phyloP scores from a whole-genome alignment of 2,888 invertebrate species.

The Leuctra nigra region DNA sequence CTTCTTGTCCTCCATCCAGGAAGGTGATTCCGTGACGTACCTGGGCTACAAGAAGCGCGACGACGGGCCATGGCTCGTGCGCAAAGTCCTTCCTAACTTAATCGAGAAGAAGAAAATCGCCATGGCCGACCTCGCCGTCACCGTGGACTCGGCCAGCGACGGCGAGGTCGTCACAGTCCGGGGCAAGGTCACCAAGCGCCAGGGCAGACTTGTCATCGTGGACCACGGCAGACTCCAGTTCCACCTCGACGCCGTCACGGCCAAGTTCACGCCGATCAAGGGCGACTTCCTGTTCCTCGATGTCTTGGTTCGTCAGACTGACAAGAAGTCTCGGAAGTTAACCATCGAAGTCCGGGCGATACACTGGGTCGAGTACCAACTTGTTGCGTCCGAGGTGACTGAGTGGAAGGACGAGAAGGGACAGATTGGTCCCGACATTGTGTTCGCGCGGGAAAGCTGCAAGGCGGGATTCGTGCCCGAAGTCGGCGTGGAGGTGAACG shows the following conservation, averaged over 20 bases:
- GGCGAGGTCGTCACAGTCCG: background rate
- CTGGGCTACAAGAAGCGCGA: background rate
- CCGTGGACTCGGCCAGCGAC: background rate
- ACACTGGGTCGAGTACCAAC: constrained; percentile 52
- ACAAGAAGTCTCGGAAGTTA: background rate
- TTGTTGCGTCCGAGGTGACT: constrained; percentile 46
- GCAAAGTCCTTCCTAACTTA: background rate
- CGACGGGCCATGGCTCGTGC: background rate
- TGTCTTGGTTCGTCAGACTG: background rate
- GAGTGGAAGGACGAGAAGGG: constrained; percentile 42
- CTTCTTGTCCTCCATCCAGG: too few species aligned
- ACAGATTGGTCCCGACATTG: constrained; percentile 50
- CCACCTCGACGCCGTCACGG: background rate
- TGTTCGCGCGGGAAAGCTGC: constrained; percentile 51
- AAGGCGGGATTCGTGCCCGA: constrained; percentile 48
- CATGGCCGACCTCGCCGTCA: too few species aligned
- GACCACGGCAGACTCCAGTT: background rate
- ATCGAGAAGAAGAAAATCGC: too few species aligned
- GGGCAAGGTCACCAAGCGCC: background rate
- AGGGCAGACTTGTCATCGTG: background rate
- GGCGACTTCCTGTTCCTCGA: background rate
- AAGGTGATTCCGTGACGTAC: background rate
- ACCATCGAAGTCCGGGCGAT: constrained; percentile 52
- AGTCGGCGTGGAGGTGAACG: constrained; percentile 52
- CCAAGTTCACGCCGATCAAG: background rate